Percentiles rank a stretch among this genome's conserved stretches.
Conservation (phyloP, 2,888 invertebrate genomes). For the Piscicola geometra region DNA sequence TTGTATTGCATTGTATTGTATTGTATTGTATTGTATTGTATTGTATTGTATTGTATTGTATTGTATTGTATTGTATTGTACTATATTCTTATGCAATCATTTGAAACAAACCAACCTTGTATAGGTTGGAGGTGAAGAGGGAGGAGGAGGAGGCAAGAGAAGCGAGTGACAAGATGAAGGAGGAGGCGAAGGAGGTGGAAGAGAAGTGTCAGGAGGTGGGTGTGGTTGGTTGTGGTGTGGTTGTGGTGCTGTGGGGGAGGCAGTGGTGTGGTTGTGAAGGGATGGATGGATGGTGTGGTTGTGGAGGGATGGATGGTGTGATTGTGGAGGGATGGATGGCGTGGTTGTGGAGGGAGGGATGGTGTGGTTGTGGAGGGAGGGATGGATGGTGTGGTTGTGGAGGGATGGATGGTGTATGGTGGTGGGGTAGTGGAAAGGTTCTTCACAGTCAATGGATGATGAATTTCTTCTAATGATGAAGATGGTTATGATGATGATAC, state of each 20-base stretch:
- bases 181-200: neutral
- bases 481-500: slow-evolving; percentile 57
- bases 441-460: too few relatives aligned
- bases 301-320: slow-evolving; percentile 48
- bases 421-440: too few relatives aligned
- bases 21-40: neutral
- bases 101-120: too few relatives aligned
- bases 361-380: slow-evolving; percentile 43
- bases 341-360: slow-evolving; percentile 59
- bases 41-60: neutral
- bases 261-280: too few relatives aligned
- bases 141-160: neutral
- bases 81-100: too few relatives aligned
- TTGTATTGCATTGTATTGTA: too few relatives aligned
- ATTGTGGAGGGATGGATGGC: slow-evolving; percentile 48
- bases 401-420: slow-evolving; percentile 53
- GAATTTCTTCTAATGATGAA: neutral
- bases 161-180: neutral
- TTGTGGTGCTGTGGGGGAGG: too few relatives aligned
- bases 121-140: too few relatives aligned
- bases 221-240: too few relatives aligned
- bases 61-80: neutral
- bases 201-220: neutral
- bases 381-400: slow-evolving; percentile 48
- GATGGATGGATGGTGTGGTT: slow-evolving; percentile 1